phyloP scores from a whole-genome alignment of 1,140 invertebrate genomes.

The Drosophila kikkawai region DNA sequence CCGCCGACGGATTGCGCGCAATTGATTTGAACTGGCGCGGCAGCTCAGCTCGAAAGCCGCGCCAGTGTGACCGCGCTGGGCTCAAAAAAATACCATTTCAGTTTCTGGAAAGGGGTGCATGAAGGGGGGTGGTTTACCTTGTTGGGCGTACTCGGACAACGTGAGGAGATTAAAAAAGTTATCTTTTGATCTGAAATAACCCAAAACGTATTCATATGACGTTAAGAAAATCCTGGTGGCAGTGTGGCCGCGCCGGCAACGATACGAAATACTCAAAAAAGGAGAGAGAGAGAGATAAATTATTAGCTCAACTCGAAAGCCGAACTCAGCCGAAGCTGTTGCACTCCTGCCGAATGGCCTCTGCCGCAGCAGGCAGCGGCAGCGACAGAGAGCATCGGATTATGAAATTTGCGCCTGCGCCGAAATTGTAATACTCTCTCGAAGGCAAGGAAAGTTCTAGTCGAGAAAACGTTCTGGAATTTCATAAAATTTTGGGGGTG shows the following conservation, averaged over 20 bases:
- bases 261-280: background rate
- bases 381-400: background rate
- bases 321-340: background rate
- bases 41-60: conserved; percentile 60
- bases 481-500: background rate
- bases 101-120: background rate
- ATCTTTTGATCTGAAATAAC: no score
- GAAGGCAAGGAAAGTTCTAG: conserved; percentile 2
- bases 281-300: background rate
- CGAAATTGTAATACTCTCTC: conserved; percentile 3
- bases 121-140: background rate
- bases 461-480: background rate
- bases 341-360: conserved; percentile 1
- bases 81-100: background rate
- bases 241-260: background rate
- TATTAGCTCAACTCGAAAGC: background rate
- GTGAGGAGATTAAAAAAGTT: no score
- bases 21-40: conserved; percentile 68
- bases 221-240: background rate
- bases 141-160: no score
- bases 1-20: conserved; percentile 72
- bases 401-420: background rate
- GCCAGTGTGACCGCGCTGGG: conserved; percentile 6
- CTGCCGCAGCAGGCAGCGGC: conserved; percentile 10
- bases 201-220: background rate